These are phyloP conservation scores for Octodonta nipae DNA, from an alignment of 2,888 invertebrate species.

Conservation along the genomic window DNA sequence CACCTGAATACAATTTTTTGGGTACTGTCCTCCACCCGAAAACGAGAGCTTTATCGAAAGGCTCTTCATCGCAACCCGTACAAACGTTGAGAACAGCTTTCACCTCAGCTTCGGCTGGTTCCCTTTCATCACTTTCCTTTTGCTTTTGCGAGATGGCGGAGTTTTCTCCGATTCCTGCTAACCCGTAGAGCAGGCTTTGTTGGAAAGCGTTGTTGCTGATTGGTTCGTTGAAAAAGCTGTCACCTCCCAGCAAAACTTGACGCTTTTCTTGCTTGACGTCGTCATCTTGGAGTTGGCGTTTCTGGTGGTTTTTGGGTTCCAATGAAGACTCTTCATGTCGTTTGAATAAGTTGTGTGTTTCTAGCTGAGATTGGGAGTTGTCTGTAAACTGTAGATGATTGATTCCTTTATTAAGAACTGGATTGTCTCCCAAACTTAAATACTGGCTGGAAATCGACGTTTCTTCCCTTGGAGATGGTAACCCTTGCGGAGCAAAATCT, in stretches of 20 bases:
- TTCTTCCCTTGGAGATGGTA: slow-evolving; percentile 4
- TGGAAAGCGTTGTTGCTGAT: slow-evolving; percentile 30
- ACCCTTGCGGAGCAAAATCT: too few species aligned
- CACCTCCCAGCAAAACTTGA: slow-evolving; percentile 53
- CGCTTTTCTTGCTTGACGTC: slow-evolving; percentile 41
- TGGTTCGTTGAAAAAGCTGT: slow-evolving; percentile 47
- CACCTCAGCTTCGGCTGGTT: slow-evolving; percentile 74
- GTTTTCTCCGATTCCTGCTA: slow-evolving; percentile 58
- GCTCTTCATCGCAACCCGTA: slow-evolving; percentile 60
- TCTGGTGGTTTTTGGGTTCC: slow-evolving; percentile 17
- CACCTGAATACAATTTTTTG: slow-evolving; percentile 61
- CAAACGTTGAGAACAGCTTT: slow-evolving; percentile 67
- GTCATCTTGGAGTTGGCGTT: slow-evolving; percentile 10
- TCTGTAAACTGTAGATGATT: slow-evolving; percentile 42
- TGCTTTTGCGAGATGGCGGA: slow-evolving; percentile 43
- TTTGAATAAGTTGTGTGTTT: slow-evolving; percentile 41
- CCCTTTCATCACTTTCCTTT: slow-evolving; percentile 59
- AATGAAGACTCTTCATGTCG: slow-evolving; percentile 23
- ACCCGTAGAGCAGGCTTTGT: slow-evolving; percentile 46
- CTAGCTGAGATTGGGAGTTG: slow-evolving; percentile 27
- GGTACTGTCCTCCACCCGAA: slow-evolving; percentile 63
- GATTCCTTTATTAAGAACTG: slow-evolving; percentile 40
- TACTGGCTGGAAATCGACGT: slow-evolving; percentile 14
- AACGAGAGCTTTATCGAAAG: slow-evolving; percentile 66
- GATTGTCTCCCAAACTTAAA: slow-evolving; percentile 28